Evolutionary conservation across 2,888 invertebrate species (phyloP).

Genomic region (Rhorus exstirpatorius): DNA sequence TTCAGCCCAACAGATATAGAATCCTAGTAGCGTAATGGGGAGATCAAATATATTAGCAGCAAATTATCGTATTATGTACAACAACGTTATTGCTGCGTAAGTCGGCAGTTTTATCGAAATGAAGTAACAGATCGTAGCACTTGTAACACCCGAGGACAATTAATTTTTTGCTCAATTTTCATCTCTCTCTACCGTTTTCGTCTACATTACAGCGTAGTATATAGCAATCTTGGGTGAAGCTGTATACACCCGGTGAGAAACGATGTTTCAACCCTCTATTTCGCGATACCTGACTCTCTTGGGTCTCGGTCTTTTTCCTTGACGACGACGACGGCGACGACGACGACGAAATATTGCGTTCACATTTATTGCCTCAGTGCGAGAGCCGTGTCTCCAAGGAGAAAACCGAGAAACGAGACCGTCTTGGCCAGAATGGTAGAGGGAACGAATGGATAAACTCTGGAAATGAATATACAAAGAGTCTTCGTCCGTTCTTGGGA

Average conservation of each 20-base stretch:
- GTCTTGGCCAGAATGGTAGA: constrained; percentile 23
- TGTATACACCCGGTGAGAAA: constrained; percentile 35
- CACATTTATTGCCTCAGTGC: constrained; percentile 65
- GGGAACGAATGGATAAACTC: constrained; percentile 63
- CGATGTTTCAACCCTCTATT: constrained; percentile 39
- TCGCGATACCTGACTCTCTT: constrained; percentile 42
- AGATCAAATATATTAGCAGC: not conserved
- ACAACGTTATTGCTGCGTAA: not conserved
- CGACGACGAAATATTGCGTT: constrained; percentile 59
- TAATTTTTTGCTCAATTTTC: constrained; percentile 8
- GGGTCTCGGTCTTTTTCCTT: constrained; percentile 27
- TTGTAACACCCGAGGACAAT: not conserved
- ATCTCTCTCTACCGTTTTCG: constrained; percentile 4
- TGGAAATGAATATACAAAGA: constrained; percentile 63
- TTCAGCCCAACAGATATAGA: not conserved
- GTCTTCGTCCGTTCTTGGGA: constrained; percentile 4
- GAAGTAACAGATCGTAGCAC: not conserved
- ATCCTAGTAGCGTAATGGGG: not conserved
- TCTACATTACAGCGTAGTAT: constrained; percentile 19
- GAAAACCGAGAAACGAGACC: not conserved
- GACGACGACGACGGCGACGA: constrained; percentile 22
- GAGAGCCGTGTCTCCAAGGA: constrained; percentile 53
- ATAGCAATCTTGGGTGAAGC: constrained; percentile 21
- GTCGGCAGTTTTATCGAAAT: not conserved
- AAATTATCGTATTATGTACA: not conserved